Evolutionary conservation across 1,140 invertebrate species (phyloP), one percentile per base, ranked within the genome.

Genomic region (Aethina tumida): DNA sequence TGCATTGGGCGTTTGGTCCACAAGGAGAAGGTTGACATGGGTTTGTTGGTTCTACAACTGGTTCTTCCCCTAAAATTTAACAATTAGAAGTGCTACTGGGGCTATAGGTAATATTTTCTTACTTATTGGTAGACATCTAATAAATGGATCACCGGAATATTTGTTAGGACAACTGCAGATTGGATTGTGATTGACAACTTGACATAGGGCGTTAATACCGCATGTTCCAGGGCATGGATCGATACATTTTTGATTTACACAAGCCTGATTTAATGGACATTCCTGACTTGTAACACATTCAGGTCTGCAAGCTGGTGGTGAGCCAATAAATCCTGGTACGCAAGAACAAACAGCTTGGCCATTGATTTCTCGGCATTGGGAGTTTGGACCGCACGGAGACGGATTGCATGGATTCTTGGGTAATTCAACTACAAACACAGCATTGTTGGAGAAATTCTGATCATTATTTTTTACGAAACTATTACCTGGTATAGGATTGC

Each of bases 301-400:
- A 15, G 83, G 83, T 59, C 74, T 69, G 58, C 84, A 87, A 45
- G 77, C 69, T 46, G 71, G 68, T 60, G 85, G 84, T 53, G 79
- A 71, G 6, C 85, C 85, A 39, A 76, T 64, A 47, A 77, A 87
- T 41, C 77, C 73, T 2, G 71, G 65, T 25, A 79, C 59, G 59
- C 86, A 90, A 18, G 73, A 73, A 56, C 80, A 83, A 6, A 72
- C 67, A 2, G 74, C 71, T 9, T 67, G 66, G 8, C 69, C 71
- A 10, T 71, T 67, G 5, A 67, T 65, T n/a, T 74, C 71, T 33
- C 71, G 66, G 49, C 84, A 88, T 52, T 79, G 63, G 12, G 79
- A 75, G 53, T 87, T 84, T 0, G 79, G 70, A 5, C 84, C 84
- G 52, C 84, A 89, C 1, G 84, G 83, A 10, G 80, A 79, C 1